These are phyloP conservation scores for Nixonia krombeini DNA, from an alignment of 1,140 invertebrate genomes.

Conservation along the genomic window DNA sequence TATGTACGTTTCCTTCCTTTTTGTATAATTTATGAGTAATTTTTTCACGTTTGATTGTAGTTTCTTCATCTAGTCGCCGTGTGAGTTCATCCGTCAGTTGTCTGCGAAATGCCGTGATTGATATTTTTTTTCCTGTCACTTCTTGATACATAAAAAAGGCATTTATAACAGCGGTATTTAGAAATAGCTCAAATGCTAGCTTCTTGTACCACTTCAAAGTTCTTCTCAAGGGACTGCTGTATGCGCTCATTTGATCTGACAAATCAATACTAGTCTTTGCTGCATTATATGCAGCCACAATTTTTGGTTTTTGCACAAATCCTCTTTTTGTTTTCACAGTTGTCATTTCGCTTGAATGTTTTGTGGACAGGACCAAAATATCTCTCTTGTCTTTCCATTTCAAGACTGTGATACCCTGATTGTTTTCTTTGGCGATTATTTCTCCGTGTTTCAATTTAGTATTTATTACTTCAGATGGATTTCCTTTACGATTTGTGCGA, in stretches of 20 bases:
- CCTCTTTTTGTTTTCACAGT: no score
- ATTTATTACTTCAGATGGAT: no score
- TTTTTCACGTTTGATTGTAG: not conserved
- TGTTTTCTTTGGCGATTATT: constrained; percentile 52
- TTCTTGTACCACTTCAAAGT: no score
- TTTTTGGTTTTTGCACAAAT: no score
- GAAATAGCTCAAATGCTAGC: no score
- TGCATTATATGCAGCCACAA: no score
- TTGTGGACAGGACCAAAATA: constrained; percentile 35
- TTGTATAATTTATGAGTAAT: not conserved
- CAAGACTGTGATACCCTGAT: constrained; percentile 59
- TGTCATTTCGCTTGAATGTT: constrained; percentile 18
- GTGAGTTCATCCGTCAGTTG: not conserved
- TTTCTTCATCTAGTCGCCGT: not conserved
- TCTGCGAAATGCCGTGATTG: not conserved
- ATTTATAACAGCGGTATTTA: not conserved
- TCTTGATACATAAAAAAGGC: not conserved
- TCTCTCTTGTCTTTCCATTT: constrained; percentile 31
- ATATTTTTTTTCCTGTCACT: constrained; percentile 5
- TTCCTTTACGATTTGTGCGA: constrained; percentile 1
- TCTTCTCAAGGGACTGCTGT: no score
- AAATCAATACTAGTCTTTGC: no score
- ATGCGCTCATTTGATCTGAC: no score
- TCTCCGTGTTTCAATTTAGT: constrained; percentile 51
- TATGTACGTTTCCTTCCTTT: not conserved